Base-by-base conservation (phyloP, 2,888 invertebrate genomes). In the Notodonta dromedarius region DNA sequence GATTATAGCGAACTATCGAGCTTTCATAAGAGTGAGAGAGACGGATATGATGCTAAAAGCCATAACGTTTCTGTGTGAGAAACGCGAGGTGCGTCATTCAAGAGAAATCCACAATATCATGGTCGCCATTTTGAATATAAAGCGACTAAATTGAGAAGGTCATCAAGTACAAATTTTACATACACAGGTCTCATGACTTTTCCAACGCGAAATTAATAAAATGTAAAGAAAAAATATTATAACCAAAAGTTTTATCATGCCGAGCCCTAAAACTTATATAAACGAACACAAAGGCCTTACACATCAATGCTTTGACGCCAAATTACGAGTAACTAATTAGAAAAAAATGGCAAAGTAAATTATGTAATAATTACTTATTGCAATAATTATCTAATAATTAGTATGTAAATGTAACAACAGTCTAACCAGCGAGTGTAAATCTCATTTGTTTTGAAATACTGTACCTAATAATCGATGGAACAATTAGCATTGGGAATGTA, bases 391-490 rank as follows among this genome's bases (percentile, higher is more conserved):
- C n/a, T n/a, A n/a, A n/a, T n/a, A n/a, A n/a, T n/a, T n/a, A 55
- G 44, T 44, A 55, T 40, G 39, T 55, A 55, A 55, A 40, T 55
- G n/a, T 69, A 67, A 59, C 54, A 72, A 68, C 59, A 61, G 69
- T 74, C 71, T 79, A 74, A 73, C 74, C 70, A 69, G 67, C 69
- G 77, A 80, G 77, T 76, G 61, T 71, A 77, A 78, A 68, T 67
- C 69, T 74, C 72, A 59, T 68, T 63, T 80, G 62, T 78, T 80
- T 84, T 79, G 79, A 78, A 77, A 93, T 92, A 93, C 93, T 91
- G 82, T 93, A 93, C 93, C 93, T 93, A 93, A 91, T 85, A 84
- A 84, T 87, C 88, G 92, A 85, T 77, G 93, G 78, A 87, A 89
- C 91, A 89, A 89, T 86, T 82, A 90, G 82, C 93, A 93, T 93